phyloP scores from a whole-genome alignment of 2,113 vertebrate genomes.

The Callospermophilus lateralis region DNA sequence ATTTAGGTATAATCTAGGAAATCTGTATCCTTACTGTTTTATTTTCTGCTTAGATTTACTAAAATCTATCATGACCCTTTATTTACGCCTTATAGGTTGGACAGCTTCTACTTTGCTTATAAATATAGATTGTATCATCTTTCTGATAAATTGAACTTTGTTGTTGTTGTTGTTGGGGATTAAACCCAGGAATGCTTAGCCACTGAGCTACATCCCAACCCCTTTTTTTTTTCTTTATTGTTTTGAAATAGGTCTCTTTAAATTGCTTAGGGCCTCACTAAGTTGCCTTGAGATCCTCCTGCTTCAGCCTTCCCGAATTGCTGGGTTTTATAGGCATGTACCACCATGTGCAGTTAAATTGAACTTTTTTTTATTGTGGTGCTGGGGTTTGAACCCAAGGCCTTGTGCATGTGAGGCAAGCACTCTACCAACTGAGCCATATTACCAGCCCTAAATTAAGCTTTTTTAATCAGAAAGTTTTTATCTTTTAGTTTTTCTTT shows the following conservation, averaged over 20 bases:
- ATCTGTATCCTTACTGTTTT: neutral
- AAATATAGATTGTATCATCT: neutral
- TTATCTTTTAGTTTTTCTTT: neutral
- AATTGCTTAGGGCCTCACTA: too few species aligned
- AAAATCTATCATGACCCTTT: neutral
- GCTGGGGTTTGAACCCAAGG: too few species aligned
- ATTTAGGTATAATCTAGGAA: neutral
- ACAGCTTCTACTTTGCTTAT: neutral
- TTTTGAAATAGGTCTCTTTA: too few species aligned
- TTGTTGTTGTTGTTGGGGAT: too few species aligned
- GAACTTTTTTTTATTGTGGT: neutral
- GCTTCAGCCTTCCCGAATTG: too few species aligned
- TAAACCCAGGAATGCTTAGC: too few species aligned
- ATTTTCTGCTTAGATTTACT: neutral
- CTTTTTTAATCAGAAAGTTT: constrained; percentile 16
- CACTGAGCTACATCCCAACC: too few species aligned
- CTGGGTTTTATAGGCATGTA: too few species aligned
- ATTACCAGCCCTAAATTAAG: neutral
- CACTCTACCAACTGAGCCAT: too few species aligned
- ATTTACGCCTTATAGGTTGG: neutral
- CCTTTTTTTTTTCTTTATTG: too few species aligned
- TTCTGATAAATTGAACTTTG: constrained; percentile 8
- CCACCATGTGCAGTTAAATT: neutral
- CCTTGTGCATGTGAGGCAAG: too few species aligned
- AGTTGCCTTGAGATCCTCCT: too few species aligned